These are phyloP conservation scores for Scolopax bukidnonensis DNA, from an alignment of 2,797 vertebrate species.

Conservation along the genomic window DNA sequence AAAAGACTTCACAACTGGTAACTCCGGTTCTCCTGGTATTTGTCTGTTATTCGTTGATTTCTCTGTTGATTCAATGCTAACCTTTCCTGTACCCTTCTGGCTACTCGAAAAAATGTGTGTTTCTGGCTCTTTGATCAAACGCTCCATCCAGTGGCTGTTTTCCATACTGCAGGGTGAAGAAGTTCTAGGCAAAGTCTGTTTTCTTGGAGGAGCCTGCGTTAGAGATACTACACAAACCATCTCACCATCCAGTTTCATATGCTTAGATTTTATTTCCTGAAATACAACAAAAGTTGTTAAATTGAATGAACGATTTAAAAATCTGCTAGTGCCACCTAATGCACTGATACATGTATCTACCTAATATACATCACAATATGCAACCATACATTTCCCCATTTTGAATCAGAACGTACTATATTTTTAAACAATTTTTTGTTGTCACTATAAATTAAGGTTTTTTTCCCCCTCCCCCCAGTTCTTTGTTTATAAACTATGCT, in stretches of 20 bases:
- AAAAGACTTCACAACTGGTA: background rate
- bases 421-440: background rate
- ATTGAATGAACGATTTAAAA: background rate
- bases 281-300: conserved; percentile 37
- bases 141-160: conserved; percentile 70
- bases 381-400: background rate
- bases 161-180: background rate
- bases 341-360: background rate
- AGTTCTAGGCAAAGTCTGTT: background rate
- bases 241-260: conserved; percentile 50
- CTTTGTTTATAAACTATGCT: background rate
- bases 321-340: background rate
- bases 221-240: conserved; percentile 31
- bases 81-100: background rate
- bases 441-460: background rate
- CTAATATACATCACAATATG: background rate
- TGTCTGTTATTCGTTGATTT: background rate
- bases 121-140: conserved; percentile 29
- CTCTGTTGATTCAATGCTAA: background rate
- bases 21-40: background rate
- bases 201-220: background rate
- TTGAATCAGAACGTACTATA: background rate
- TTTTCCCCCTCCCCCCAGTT: background rate
- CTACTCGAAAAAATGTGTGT: background rate
- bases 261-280: conserved; percentile 70